Base-by-base conservation (phyloP, 2,113 vertebrate species). In the Urocynchramus pylzowi region DNA sequence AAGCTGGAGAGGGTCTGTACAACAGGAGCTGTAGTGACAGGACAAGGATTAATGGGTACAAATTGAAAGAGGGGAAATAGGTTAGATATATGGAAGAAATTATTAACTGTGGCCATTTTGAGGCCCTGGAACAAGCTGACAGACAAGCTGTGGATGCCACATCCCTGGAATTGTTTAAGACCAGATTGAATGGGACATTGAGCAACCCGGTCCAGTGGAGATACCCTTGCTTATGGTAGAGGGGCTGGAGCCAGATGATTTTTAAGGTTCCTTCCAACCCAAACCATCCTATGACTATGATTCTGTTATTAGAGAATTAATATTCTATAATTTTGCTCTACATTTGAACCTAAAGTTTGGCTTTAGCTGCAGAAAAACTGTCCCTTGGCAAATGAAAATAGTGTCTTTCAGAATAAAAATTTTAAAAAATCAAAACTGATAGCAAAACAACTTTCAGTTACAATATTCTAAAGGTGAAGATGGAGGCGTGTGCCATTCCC, bases 361-460 rank as follows among this genome's bases (percentile, higher is more conserved):
- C 45, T 86, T 56, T 49, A 31, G 4, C 14, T 84, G 75, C 39
- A 68, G 50, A 74, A 88, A 61, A 50, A 42, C 4, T 54, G 4
- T 2, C 2, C 4, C 33, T 54, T 59, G 21, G 13, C 21, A 89
- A 86, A 77, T 70, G 39, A 74, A 15, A 61, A 42, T 1, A 42
- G 2, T 9, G 9, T 37, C 23, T 87, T 42, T 57, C 30, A 68
- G 52, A 52, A 3, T 14, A 70, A 24, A 28, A 22, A 15, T 19
- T 31, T 19, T 12, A 28, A 57, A 5, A 9, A 26, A 27, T 6
- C 24, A 26, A 39, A 21, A 4, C 9, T 9, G 0, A 37, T 41
- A 64, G 20, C 22, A 77, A 95, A 69, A 24, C 4, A 44, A 23
- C 3, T 90, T 79, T 49, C 26, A 33, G 6, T 42, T 45, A 35